Conservation (phyloP, 1,140 invertebrate genomes). For the Drosophila punjabiensis region DNA sequence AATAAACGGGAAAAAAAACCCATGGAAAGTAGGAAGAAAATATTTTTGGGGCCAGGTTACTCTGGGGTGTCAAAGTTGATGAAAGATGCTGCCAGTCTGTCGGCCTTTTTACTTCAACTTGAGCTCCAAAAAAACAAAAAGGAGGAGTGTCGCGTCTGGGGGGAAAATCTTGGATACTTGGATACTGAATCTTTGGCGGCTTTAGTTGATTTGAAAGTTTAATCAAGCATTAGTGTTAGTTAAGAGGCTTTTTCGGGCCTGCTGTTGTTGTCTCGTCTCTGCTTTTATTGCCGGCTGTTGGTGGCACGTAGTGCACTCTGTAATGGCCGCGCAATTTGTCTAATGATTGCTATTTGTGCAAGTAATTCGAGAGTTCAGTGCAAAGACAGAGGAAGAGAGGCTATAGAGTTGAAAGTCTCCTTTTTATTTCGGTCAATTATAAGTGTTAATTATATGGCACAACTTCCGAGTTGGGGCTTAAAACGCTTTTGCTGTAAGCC, state of each 20-base stretch:
- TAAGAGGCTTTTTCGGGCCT: constrained; percentile 38
- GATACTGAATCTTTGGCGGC: constrained; percentile 26
- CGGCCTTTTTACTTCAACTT: background rate
- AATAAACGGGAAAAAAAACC: constrained; percentile 18
- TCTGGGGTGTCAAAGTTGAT: constrained; percentile 70
- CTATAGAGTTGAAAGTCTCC: constrained; percentile 30
- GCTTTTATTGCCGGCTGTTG: constrained; percentile 43
- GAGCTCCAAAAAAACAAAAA: constrained; percentile 9
- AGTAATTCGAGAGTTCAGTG: constrained; percentile 44
- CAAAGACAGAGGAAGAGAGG: background rate
- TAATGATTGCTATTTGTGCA: constrained; percentile 66
- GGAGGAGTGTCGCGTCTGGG: constrained; percentile 22
- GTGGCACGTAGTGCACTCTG: constrained; percentile 58
- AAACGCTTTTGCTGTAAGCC: constrained; percentile 35
- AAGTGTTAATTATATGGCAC: constrained; percentile 57
- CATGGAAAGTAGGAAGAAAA: constrained; percentile 58
- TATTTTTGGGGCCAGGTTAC: constrained; percentile 29
- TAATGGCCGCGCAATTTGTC: constrained; percentile 62
- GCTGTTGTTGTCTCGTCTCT: constrained; percentile 19
- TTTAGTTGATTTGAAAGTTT: constrained; percentile 71
- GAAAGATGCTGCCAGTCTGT: constrained; percentile 41
- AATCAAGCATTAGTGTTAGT: constrained; percentile 60
- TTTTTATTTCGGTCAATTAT: constrained; percentile 47
- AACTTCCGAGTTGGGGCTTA: constrained; percentile 41
- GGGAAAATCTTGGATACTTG: constrained; percentile 4